A percentile compares a stretch with the other conserved stretches of the same genome.
These are phyloP conservation scores for Xestoiulus laeticollis DNA, from an alignment of 2,888 invertebrate species.

Conservation along the genomic window DNA sequence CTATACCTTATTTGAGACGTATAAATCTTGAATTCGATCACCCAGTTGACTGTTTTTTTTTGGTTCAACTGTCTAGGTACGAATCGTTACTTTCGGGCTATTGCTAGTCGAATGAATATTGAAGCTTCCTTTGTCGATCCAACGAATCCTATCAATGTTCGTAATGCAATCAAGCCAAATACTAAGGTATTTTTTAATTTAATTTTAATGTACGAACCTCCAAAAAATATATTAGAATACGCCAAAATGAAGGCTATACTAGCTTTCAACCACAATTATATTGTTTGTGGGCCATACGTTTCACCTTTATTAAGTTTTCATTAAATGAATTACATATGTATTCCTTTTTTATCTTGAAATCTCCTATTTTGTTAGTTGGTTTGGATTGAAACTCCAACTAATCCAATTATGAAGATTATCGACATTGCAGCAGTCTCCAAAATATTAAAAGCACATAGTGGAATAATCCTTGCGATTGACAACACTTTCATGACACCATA, in stretches of 20 bases:
- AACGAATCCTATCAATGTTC: conserved; percentile 73
- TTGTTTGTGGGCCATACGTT: too few relatives aligned
- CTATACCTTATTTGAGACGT: not conserved
- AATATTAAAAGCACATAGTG: conserved; percentile 67
- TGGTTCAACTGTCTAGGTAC: conserved; percentile 67
- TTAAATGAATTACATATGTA: not conserved
- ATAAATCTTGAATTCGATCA: not conserved
- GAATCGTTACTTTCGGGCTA: conserved; percentile 75
- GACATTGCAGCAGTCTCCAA: conserved; percentile 80
- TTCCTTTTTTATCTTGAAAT: not conserved
- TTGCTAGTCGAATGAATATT: conserved; percentile 74
- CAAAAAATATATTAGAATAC: not conserved
- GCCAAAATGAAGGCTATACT: too few relatives aligned
- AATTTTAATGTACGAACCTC: too few relatives aligned
- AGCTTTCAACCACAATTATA: too few relatives aligned
- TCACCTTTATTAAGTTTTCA: too few relatives aligned
- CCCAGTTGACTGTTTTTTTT: not conserved
- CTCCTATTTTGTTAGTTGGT: conserved; percentile 67
- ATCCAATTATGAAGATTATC: conserved; percentile 88
- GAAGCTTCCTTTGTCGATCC: conserved; percentile 81
- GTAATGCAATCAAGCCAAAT: conserved; percentile 77
- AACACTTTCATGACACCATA: conserved; percentile 94
- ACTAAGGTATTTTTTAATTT: too few relatives aligned
- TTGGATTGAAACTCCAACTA: conserved; percentile 97
- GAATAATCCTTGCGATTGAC: conserved; percentile 82